These are phyloP conservation scores for Morus bassanus DNA, from an alignment of 2,797 vertebrate species.

Conservation along the genomic window DNA sequence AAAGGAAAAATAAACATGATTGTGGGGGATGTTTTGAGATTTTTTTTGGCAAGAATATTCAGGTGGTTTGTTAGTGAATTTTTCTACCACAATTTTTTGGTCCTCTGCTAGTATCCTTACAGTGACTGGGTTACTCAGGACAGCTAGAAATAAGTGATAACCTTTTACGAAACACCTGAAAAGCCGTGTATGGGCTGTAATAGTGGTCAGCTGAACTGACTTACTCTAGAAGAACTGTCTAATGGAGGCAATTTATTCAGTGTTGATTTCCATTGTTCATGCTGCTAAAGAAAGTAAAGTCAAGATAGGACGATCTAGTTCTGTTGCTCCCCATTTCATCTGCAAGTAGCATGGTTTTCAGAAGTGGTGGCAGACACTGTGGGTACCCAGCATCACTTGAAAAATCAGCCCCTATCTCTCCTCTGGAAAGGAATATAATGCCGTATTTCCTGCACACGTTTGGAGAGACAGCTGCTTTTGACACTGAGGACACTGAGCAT, in stretches of 20 bases:
- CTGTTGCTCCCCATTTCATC: not conserved
- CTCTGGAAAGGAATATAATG: not conserved
- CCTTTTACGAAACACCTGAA: not conserved
- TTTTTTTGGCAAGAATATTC: not conserved
- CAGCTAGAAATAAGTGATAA: not conserved
- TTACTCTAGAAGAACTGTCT: not conserved
- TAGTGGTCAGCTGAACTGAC: not conserved
- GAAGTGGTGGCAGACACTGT: not conserved
- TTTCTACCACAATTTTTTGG: not conserved
- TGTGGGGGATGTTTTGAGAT: not conserved
- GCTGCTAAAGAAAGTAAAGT: not conserved
- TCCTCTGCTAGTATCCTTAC: not conserved
- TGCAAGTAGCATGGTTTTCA: not conserved
- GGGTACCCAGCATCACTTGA: not conserved
- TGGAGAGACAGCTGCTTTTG: not conserved
- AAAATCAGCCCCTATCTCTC: not conserved
- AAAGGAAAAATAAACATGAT: not conserved
- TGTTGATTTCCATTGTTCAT: not conserved
- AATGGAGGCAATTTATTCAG: not conserved
- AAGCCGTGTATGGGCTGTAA: not conserved
- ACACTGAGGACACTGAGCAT: not conserved
- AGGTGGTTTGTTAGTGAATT: not conserved
- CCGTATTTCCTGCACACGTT: rapidly evolving
- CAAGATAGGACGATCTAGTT: not conserved
- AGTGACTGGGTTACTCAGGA: not conserved